Evolutionary conservation across 2,113 vertebrate genomes (phyloP).

Genomic region (Tiliqua scincoides): DNA sequence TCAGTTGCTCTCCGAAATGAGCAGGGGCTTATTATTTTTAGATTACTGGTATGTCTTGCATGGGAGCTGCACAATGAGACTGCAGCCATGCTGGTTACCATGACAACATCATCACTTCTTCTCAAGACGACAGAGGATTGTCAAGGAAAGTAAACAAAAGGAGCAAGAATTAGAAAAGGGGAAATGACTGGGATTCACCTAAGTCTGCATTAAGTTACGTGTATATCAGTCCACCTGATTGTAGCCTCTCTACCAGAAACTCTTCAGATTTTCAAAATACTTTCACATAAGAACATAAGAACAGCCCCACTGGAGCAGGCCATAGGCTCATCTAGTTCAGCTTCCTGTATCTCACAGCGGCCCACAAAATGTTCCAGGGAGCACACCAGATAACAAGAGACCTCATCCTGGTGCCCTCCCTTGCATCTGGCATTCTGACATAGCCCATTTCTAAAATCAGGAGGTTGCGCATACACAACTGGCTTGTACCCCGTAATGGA

Average conservation of each 20-base stretch:
- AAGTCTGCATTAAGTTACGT: not conserved
- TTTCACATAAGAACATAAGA: too few relatives aligned
- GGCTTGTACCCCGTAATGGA: too few relatives aligned
- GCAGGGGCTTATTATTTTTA: constrained; percentile 8
- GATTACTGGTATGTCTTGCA: constrained; percentile 13
- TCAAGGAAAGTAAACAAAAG: constrained; percentile 55
- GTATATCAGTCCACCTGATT: not conserved
- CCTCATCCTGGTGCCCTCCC: too few relatives aligned
- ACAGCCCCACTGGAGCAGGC: too few relatives aligned
- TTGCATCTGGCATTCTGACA: too few relatives aligned
- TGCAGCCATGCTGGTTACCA: constrained; percentile 63
- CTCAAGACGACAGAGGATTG: constrained; percentile 62
- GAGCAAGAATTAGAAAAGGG: constrained; percentile 43
- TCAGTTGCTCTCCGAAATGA: not conserved
- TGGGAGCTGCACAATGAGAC: constrained; percentile 31
- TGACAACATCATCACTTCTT: constrained; percentile 67
- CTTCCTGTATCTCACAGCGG: too few relatives aligned
- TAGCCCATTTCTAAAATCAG: too few relatives aligned
- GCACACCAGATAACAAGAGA: too few relatives aligned
- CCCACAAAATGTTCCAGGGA: too few relatives aligned
- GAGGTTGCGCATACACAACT: too few relatives aligned
- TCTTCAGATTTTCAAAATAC: not conserved
- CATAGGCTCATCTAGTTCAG: too few relatives aligned
- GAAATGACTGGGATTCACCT: not conserved
- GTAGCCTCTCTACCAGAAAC: not conserved